phyloP scores from a whole-genome alignment of 1,140 invertebrate species.

The Gryon sp. region DNA sequence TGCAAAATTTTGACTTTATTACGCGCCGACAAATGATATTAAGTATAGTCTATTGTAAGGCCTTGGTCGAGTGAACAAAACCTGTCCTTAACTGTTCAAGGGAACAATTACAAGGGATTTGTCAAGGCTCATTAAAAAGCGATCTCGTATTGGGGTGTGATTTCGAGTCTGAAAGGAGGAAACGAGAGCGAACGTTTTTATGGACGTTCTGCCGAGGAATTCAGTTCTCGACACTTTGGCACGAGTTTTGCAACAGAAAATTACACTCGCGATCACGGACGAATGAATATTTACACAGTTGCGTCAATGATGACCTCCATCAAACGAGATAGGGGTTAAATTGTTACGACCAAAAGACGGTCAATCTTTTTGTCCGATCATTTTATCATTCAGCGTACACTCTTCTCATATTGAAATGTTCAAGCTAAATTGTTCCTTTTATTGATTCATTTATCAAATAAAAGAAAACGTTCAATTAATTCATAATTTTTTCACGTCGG shows the following conservation, averaged over 20 bases:
- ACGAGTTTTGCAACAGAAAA: slow-evolving; percentile 26
- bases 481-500: too few species aligned
- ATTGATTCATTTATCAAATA: too few species aligned
- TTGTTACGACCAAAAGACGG: slow-evolving; percentile 12
- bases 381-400: slow-evolving; percentile 6
- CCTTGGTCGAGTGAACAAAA: too few species aligned
- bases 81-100: background rate
- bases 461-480: too few species aligned
- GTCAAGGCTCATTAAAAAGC: slow-evolving; percentile 14
- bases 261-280: slow-evolving; percentile 1
- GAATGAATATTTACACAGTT: slow-evolving; percentile 29
- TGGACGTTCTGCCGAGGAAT: background rate
- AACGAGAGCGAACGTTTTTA: slow-evolving; percentile 10
- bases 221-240: slow-evolving; percentile 11
- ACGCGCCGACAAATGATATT: too few species aligned
- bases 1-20: too few species aligned
- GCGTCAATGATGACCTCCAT: slow-evolving; percentile 33
- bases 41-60: too few species aligned
- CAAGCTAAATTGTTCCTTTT: too few species aligned
- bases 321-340: slow-evolving; percentile 42
- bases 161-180: background rate
- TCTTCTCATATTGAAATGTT: too few species aligned
- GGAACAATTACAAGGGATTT: background rate
- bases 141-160: slow-evolving; percentile 9
- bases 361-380: slow-evolving; percentile 17